phyloP scores from a whole-genome alignment of 2,797 vertebrate species.

The Discoglossus pictus region DNA sequence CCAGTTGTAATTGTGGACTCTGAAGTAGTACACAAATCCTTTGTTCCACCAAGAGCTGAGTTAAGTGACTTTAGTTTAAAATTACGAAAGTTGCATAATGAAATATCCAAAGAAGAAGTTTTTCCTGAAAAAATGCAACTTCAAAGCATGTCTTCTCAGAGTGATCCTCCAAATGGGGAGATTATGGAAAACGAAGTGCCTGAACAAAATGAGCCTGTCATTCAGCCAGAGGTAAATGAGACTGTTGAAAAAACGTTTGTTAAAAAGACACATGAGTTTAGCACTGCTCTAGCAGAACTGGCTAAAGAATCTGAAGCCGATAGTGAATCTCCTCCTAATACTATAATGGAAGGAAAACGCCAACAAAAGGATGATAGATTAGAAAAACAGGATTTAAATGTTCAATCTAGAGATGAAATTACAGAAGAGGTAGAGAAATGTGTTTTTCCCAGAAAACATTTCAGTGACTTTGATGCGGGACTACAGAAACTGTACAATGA shows the following conservation, averaged over 20 bases:
- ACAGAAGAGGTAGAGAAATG: slow-evolving; percentile 21
- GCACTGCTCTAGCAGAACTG: background rate
- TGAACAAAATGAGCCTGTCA: slow-evolving; percentile 19
- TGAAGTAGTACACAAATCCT: slow-evolving; percentile 1
- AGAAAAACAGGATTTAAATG: too few relatives aligned
- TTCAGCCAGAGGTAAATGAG: slow-evolving; percentile 60
- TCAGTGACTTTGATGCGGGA: slow-evolving; percentile 6
- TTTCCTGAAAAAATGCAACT: too few relatives aligned
- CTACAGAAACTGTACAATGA: slow-evolving; percentile 33
- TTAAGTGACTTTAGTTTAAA: slow-evolving; percentile 12
- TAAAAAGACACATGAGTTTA: background rate
- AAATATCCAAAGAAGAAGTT: background rate
- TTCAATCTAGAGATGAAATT: too few relatives aligned
- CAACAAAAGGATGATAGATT: background rate
- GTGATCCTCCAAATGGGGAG: background rate
- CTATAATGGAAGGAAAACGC: too few relatives aligned
- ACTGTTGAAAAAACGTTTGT: slow-evolving; percentile 51
- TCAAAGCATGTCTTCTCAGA: too few relatives aligned
- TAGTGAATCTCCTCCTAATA: too few relatives aligned
- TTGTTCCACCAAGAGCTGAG: background rate
- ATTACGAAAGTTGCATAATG: slow-evolving; percentile 1
- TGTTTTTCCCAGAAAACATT: background rate
- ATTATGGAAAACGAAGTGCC: slow-evolving; percentile 2
- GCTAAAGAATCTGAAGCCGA: background rate
- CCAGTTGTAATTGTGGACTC: background rate